phyloP scores from a whole-genome alignment of 1,140 invertebrate species.

The Drosophila santomea region DNA sequence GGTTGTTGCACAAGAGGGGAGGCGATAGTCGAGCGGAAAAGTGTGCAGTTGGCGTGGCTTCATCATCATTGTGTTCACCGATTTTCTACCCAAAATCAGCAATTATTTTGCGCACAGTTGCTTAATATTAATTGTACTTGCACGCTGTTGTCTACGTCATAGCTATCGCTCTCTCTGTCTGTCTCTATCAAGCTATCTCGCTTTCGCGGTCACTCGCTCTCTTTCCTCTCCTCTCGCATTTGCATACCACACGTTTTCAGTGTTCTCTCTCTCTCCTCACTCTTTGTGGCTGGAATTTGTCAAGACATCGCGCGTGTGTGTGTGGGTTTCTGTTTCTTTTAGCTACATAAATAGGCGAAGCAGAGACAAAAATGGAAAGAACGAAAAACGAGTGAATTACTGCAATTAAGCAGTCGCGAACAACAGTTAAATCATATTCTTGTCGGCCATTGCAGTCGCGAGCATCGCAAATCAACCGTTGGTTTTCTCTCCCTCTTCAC shows the following conservation, averaged over 20 bases:
- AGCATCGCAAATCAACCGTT: slow-evolving; percentile 39
- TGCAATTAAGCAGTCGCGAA: slow-evolving; percentile 64
- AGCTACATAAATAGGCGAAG: slow-evolving; percentile 73
- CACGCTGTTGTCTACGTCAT: slow-evolving; percentile 65
- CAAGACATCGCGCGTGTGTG: slow-evolving; percentile 31
- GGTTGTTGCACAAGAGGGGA: slow-evolving; percentile 73
- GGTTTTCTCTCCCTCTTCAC: slow-evolving; percentile 36
- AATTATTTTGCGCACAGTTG: slow-evolving; percentile 26
- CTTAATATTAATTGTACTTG: slow-evolving; percentile 50
- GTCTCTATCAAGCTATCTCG: slow-evolving; percentile 27
- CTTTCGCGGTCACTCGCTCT: slow-evolving; percentile 31
- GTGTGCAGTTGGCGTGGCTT: slow-evolving; percentile 67
- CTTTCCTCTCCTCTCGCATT: slow-evolving; percentile 34
- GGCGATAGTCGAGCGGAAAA: slow-evolving; percentile 29
- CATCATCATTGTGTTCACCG: slow-evolving; percentile 52
- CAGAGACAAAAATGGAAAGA: slow-evolving; percentile 13
- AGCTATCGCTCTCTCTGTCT: slow-evolving; percentile 26
- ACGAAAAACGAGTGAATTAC: slow-evolving; percentile 66
- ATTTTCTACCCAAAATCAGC: slow-evolving; percentile 29
- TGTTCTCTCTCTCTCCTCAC: slow-evolving; percentile 33
- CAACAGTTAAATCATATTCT: slow-evolving; percentile 67
- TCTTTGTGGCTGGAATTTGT: slow-evolving; percentile 58
- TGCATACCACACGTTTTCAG: slow-evolving; percentile 62
- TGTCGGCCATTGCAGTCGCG: slow-evolving; percentile 54
- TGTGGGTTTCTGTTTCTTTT: slow-evolving; percentile 37